Base-by-base conservation (phyloP, 2,113 vertebrate genomes). In the Ceyx melanurus region DNA sequence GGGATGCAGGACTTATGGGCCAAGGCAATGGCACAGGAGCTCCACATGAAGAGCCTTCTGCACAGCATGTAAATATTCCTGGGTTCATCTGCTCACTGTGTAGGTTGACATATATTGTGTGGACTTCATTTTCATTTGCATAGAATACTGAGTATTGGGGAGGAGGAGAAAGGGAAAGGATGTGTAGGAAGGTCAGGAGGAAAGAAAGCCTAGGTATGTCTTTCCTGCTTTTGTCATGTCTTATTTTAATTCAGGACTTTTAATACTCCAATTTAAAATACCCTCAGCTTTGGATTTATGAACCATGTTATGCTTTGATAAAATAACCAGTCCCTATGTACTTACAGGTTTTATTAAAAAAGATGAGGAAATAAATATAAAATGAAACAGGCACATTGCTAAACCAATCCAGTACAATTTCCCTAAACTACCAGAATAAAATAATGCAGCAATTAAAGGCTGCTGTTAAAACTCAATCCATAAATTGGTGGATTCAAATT, bases 401-500 rank as follows among this genome's bases (percentile, higher is more conserved):
- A 14, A 92, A 58, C n/a, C 19, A 58, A 67, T 43, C 35, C 58
- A 15, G 76, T 46, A 42, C 46, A n/a, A 53, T 66, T 82, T 65
- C 62, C 48, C 67, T 83, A 21, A 86, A 58, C 57, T 40, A 33
- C 37, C 31, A 18, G 54, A 64, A 83, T 42, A 46, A 68, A 91
- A 79, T 64, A 89, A 83, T 76, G 64, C 53, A 45, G 60, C 73
- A 67, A 66, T 86, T 77, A 80, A 51, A 79, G 62, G 40, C 77
- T 91, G 85, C 64, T 71, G 7, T 80, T 82, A 75, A 64, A 92
- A 50, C 53, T 28, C 68, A 80, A 54, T 40, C 64, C 54, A 64
- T 87, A 80, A 87, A 68, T 92, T 58, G n/a, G 73, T 54, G 64
- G 31, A 82, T 83, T 86, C 81, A 83, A 70, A 88, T 91, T 82